Evolutionary conservation across 2,888 invertebrate species (phyloP), one percentile per base, ranked within the genome.

Genomic region (Agrochola macilenta): DNA sequence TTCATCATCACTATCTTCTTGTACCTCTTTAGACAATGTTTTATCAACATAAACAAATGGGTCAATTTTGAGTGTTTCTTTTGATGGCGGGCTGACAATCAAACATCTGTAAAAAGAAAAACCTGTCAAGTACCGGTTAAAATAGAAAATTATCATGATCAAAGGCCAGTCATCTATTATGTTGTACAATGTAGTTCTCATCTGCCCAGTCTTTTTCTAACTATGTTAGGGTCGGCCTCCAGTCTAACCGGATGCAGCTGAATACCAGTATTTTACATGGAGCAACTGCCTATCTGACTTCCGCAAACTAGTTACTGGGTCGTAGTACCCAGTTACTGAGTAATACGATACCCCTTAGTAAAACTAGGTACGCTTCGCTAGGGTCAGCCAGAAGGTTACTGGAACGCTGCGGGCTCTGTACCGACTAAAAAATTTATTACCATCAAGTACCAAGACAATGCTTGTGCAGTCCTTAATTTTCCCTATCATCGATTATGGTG

Each of bases 41-140:
- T 93, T 91, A 4, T 95, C 95, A 0, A 97, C 95, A 84, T 96
- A 96, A 0, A 96, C 90, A 85, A 97, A 97, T 5, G 97, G 97
- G 93, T 98, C 97, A 39, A 98, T 97, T 93, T 98, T 98, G 0
- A 98, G 94, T 86, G 95, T 97, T 91, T 98, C 98, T 46, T 92
- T 89, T 11, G 98, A 97, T 8, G 98, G 98, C 0, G 97, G 97
- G 89, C 97, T 97, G 79, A 95, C 94, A 69, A 98, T 90, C 14
- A 97, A 89, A 84, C 98, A 97, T 87, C 98, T 98, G 92, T 17
- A 90, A 87, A 43, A 86, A n/a, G n/a, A n/a, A n/a, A n/a, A n/a
- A n/a, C n/a, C n/a, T n/a, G n/a, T n/a, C n/a, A n/a, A n/a, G n/a
- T n/a, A n/a, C n/a, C 65, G 14, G 14, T 7, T 49, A 30, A 49